phyloP scores from a whole-genome alignment of 1,140 invertebrate species.

The Lepidurus couesii region DNA sequence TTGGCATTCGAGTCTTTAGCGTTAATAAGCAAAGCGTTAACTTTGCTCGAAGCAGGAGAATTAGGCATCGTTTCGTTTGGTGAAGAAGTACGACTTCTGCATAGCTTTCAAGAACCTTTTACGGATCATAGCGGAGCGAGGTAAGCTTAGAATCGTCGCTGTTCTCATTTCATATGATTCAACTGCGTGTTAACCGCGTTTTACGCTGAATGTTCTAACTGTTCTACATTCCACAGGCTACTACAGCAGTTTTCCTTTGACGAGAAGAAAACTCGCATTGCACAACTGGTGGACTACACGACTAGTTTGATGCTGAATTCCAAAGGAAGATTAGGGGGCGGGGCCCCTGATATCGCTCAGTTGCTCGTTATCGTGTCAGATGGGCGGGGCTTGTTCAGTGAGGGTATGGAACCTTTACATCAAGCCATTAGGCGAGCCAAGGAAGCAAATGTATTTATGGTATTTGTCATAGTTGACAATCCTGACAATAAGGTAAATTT shows the following conservation, averaged over 20 bases:
- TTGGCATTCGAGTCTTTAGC: slow-evolving; percentile 92
- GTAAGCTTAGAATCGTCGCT: slow-evolving; percentile 39
- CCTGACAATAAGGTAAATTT: slow-evolving; percentile 71
- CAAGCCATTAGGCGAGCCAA: slow-evolving; percentile 72
- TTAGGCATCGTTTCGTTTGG: slow-evolving; percentile 89
- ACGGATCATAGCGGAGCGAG: slow-evolving; percentile 71
- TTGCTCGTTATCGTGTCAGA: slow-evolving; percentile 89
- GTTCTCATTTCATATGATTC: slow-evolving; percentile 33
- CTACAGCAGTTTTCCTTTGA: slow-evolving; percentile 71
- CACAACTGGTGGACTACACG: slow-evolving; percentile 69
- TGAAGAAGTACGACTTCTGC: slow-evolving; percentile 71
- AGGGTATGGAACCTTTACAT: slow-evolving; percentile 70
- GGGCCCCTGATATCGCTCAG: slow-evolving; percentile 65
- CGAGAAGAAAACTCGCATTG: slow-evolving; percentile 73
- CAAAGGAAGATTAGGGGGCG: slow-evolving; percentile 46
- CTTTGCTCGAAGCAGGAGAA: slow-evolving; percentile 87
- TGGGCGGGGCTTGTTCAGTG: slow-evolving; percentile 85
- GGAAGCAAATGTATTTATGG: slow-evolving; percentile 77
- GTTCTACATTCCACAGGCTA: slow-evolving; percentile 45
- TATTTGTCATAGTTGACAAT: slow-evolving; percentile 94
- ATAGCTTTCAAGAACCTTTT: slow-evolving; percentile 80
- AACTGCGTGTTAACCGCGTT: background rate
- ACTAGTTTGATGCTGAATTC: slow-evolving; percentile 57
- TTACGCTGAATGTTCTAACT: background rate
- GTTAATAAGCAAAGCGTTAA: slow-evolving; percentile 83